Evolutionary conservation across 1,140 invertebrate genomes (phyloP).

Genomic region (Heliconius eleuchia): DNA sequence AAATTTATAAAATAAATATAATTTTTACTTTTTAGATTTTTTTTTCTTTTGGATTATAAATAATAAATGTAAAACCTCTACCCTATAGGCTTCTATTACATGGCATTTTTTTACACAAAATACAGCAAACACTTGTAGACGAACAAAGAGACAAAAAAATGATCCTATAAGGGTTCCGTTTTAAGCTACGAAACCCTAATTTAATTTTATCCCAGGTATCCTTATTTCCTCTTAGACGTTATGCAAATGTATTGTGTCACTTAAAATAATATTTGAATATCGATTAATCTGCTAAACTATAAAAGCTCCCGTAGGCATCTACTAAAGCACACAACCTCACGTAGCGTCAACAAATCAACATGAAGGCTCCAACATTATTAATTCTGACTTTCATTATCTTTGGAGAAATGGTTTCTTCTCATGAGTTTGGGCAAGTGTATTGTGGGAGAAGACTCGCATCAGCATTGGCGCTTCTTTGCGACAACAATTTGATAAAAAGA

Average conservation of each 20-base stretch:
- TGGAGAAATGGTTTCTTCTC: constrained; percentile 18
- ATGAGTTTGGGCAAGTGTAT: constrained; percentile 36
- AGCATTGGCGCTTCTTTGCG: constrained; percentile 28
- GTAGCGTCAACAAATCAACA: background rate
- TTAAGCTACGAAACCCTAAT: no score
- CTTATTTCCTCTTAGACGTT: background rate
- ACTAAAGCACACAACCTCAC: background rate
- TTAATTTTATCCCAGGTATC: background rate
- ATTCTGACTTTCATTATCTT: constrained; percentile 9
- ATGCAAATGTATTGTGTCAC: background rate
- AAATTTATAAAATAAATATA: no score
- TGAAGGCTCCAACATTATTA: constrained; percentile 19
- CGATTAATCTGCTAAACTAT: background rate
- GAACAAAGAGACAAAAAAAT: no score
- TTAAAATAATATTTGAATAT: background rate
- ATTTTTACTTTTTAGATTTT: no score
- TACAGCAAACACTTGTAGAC: no score
- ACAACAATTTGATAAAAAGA: constrained; percentile 34
- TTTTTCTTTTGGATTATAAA: no score
- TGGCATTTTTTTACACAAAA: no score
- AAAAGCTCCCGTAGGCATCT: background rate
- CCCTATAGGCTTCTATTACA: no score
- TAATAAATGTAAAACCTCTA: no score
- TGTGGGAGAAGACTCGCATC: constrained; percentile 34
- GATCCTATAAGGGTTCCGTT: no score